Base-by-base conservation (phyloP, 2,113 vertebrate genomes). In the Tachuris rubrigastra region DNA sequence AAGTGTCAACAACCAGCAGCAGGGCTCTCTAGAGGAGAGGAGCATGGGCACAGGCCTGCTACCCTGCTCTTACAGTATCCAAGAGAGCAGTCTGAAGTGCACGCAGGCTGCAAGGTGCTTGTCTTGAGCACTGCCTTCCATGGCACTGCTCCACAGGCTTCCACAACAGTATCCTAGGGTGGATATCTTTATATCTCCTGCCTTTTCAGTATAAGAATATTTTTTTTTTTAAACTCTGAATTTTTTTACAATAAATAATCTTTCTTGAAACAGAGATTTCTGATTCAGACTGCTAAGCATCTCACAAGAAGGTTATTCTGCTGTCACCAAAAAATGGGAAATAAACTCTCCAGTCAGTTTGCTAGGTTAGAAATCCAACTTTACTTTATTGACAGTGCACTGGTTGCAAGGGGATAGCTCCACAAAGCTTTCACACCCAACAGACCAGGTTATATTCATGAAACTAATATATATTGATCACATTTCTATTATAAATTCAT, bases 31-130 rank as follows among this genome's bases (percentile, higher is more conserved):
- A 2, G 23, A 42, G 27, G 12, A 10, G 25, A 50, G 20, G 9
- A 71, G 6, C 3, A 65, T 42, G 39, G 27, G 30, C 35, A 28
- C 3, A 10, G 14, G 3, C 9, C 60, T 68, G 11, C 22, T 37
- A 4, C 6, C 8, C 14, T 53, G 10, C 18, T 72, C 12, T 10
- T 23, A 8, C 1, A 1, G 10, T n/a, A 31, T 8, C 49, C 5
- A 9, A 35, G 19, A 41, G 22, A 63, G 7, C 7, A 55, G 22
- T 12, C 15, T 49, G 52, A 6, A 16, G 16, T 21, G 7, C 30
- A 65, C 22, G 3, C 19, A 33, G 20, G 21, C 33, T 42, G 14
- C 18, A 79, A 14, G 6, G 25, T 28, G 12, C 30, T 56, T 71
- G 12, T 33, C 35, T 50, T 0, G 0, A 41, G 23, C 14, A 37